These are phyloP conservation scores for Napeogenes inachia DNA, from an alignment of 2,888 invertebrate genomes.

Conservation along the genomic window DNA sequence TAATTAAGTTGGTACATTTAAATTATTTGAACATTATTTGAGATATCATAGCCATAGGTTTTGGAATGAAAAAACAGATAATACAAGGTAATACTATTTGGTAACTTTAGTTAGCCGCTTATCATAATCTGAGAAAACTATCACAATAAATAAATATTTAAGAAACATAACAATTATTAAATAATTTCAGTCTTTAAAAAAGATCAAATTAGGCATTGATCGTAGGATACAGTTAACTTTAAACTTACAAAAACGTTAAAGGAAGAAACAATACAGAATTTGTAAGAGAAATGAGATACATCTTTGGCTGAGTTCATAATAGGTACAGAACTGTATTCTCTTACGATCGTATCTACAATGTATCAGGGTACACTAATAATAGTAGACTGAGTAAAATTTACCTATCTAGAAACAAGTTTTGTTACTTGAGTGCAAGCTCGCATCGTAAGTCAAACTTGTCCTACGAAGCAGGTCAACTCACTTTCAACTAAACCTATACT, in stretches of 20 bases:
- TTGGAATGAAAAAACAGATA: conserved; percentile 57
- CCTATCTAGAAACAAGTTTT: conserved; percentile 23
- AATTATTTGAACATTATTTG: conserved; percentile 44
- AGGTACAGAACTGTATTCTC: conserved; percentile 13
- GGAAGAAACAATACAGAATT: background rate
- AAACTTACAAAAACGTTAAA: conserved; percentile 7
- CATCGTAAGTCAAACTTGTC: conserved; percentile 27
- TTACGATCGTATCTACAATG: background rate
- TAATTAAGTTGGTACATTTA: conserved; percentile 35
- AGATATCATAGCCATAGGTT: conserved; percentile 61
- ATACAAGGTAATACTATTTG: conserved; percentile 72
- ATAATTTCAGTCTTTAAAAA: conserved; percentile 69
- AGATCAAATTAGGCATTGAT: conserved; percentile 31
- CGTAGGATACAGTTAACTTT: background rate
- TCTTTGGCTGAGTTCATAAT: conserved; percentile 29
- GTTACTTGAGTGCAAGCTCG: conserved; percentile 29
- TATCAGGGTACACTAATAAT: conserved; percentile 8
- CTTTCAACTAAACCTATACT: conserved; percentile 28
- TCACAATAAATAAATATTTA: conserved; percentile 73
- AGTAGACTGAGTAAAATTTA: conserved; percentile 19
- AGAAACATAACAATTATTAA: conserved; percentile 67
- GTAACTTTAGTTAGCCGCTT: conserved; percentile 70
- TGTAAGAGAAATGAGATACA: conserved; percentile 28
- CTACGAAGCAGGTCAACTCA: conserved; percentile 24
- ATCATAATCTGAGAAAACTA: conserved; percentile 53